Evolutionary conservation across 2,797 vertebrate genomes (phyloP).

Genomic region (Telmatherina bonti): DNA sequence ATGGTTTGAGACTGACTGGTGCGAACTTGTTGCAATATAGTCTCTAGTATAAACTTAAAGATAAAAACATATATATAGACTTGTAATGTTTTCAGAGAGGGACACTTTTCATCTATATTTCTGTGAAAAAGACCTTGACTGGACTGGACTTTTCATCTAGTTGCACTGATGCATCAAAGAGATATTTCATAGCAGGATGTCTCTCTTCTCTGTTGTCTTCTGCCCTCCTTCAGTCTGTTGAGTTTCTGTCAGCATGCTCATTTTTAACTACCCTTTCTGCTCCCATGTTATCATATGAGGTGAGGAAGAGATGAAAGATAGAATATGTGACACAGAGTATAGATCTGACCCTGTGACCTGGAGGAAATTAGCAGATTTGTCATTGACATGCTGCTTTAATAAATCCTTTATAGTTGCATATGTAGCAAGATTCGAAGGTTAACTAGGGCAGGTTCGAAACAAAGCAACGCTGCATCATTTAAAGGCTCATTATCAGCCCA

Average conservation of each 20-base stretch:
- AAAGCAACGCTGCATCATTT: constrained; percentile 34
- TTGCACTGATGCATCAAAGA: constrained; percentile 69
- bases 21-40: no score
- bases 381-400: constrained; percentile 37
- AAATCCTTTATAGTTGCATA: constrained; percentile 27
- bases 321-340: constrained; percentile 16
- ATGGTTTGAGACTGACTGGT: no score
- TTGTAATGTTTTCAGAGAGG: no score
- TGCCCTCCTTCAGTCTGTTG: constrained; percentile 16
- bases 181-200: constrained; percentile 47
- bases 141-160: no score
- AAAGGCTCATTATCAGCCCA: constrained; percentile 42
- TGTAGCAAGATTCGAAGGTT: constrained; percentile 48
- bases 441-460: constrained; percentile 34
- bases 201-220: neutral
- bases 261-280: constrained; percentile 44
- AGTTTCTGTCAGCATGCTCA: constrained; percentile 41
- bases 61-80: no score
- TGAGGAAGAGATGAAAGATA: constrained; percentile 42
- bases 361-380: constrained; percentile 40
- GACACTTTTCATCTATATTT: no score
- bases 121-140: no score
- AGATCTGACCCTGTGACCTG: constrained; percentile 39
- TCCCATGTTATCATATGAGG: constrained; percentile 27
- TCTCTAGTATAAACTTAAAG: no score